These are phyloP conservation scores for Drosophila bocqueti DNA, from an alignment of 1,140 invertebrate species.

Conservation along the genomic window DNA sequence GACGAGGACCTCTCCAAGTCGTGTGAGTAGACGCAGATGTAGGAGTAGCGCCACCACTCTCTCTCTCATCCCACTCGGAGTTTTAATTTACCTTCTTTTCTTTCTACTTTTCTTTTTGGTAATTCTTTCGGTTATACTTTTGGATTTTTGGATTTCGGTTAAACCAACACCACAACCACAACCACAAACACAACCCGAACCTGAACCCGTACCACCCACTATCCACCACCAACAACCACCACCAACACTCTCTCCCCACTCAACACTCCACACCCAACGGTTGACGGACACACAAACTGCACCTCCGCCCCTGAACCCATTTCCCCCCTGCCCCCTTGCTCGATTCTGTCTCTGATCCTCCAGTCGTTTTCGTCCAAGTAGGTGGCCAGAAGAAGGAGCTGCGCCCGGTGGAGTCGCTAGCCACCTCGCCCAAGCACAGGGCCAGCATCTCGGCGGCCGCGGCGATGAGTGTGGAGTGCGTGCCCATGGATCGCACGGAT, in stretches of 20 bases:
- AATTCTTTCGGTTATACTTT: conserved; percentile 78
- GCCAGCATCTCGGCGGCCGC: conserved; percentile 82
- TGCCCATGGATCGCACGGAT: conserved; percentile 55
- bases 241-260: conserved; percentile 46
- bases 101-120: conserved; percentile 79
- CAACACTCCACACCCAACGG: conserved; percentile 56
- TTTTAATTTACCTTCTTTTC: conserved; percentile 81
- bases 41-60: conserved; percentile 12
- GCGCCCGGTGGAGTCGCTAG: conserved; percentile 74
- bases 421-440: conserved; percentile 85
- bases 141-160: conserved; percentile 82
- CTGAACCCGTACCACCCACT: conserved; percentile 15
- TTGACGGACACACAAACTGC: conserved; percentile 70
- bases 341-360: conserved; percentile 73
- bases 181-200: conserved; percentile 11
- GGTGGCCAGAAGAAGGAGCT: conserved; percentile 84
- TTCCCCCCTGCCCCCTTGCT: conserved; percentile 11
- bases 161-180: conserved; percentile 49
- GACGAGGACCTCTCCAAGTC: conserved; percentile 85
- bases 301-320: conserved; percentile 11
- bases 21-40: conserved; percentile 64
- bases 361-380: conserved; percentile 85
- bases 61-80: conserved; percentile 34
- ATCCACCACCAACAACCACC: conserved; percentile 26
- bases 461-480: conserved; percentile 70